These are phyloP conservation scores for Megalopta genalis DNA, from an alignment of 1,140 invertebrate species.

Conservation along the genomic window DNA sequence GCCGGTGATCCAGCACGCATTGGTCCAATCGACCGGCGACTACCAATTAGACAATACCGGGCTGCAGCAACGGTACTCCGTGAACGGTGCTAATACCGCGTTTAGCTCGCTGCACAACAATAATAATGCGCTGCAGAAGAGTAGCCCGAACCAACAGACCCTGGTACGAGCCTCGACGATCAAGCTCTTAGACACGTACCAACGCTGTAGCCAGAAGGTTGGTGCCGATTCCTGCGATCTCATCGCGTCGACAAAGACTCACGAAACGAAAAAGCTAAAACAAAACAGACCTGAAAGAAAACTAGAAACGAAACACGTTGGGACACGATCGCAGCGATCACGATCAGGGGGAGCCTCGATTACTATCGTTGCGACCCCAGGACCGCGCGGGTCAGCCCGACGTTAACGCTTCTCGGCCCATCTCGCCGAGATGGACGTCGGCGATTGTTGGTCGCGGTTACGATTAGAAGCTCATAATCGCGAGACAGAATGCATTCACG, in stretches of 20 bases:
- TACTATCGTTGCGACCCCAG: neutral
- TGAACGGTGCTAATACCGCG: slow-evolving; percentile 76
- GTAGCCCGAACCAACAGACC: slow-evolving; percentile 82
- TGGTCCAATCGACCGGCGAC: slow-evolving; percentile 77
- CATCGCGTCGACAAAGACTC: slow-evolving; percentile 20
- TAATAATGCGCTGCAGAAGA: slow-evolving; percentile 80
- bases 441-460: neutral
- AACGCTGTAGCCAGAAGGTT: slow-evolving; percentile 86
- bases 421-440: neutral
- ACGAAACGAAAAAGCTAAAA: neutral
- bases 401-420: neutral
- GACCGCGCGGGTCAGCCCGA: neutral
- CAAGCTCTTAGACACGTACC: slow-evolving; percentile 87
- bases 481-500: neutral
- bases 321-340: neutral
- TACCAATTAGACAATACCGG: slow-evolving; percentile 74
- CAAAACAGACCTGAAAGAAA: no score
- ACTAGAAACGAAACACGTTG: no score
- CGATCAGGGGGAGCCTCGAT: neutral
- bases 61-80: slow-evolving; percentile 74
- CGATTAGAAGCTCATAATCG: slow-evolving; percentile 9
- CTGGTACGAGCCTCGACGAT: slow-evolving; percentile 86
- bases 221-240: slow-evolving; percentile 42
- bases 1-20: slow-evolving; percentile 79
- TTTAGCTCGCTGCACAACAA: slow-evolving; percentile 77